phyloP scores from a whole-genome alignment of 2,888 invertebrate genomes.

The Stenichneumon culpator region DNA sequence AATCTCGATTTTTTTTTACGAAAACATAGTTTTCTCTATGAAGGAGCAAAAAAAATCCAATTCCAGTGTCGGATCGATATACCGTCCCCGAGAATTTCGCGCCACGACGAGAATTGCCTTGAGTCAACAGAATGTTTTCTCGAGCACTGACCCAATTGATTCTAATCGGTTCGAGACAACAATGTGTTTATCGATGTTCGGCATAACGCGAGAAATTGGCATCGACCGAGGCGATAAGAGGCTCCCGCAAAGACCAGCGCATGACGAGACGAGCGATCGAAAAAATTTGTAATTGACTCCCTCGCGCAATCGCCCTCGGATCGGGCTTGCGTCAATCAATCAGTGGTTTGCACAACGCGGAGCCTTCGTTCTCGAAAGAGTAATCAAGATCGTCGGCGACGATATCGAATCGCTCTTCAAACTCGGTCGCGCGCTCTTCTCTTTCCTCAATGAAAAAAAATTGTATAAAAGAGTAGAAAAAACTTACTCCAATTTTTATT shows the following conservation, averaged over 20 bases:
- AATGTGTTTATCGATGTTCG: constrained; percentile 48
- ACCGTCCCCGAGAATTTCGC: not conserved
- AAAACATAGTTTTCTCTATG: not conserved
- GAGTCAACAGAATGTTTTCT: constrained; percentile 27
- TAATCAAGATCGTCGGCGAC: not conserved
- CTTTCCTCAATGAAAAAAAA: not conserved
- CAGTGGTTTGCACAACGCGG: not conserved
- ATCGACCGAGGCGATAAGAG: constrained; percentile 21
- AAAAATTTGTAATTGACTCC: not conserved
- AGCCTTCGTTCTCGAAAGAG: not conserved
- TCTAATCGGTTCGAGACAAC: constrained; percentile 53
- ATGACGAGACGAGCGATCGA: not conserved
- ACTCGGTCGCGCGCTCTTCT: not conserved
- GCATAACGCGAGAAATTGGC: constrained; percentile 24
- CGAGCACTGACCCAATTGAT: constrained; percentile 66
- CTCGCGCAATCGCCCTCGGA: not conserved
- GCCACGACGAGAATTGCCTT: not conserved
- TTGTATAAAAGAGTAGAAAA: not conserved
- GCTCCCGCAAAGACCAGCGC: not conserved
- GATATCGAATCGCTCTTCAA: not conserved
- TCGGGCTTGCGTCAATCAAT: not conserved
- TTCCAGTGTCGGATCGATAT: not conserved
- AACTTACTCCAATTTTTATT: not conserved
- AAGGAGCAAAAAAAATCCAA: not conserved
- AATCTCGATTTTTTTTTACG: no score